Evolutionary conservation across 2,888 invertebrate genomes (phyloP), one percentile per base, ranked within the genome.

Genomic region (Synanthedon myopaeformis): DNA sequence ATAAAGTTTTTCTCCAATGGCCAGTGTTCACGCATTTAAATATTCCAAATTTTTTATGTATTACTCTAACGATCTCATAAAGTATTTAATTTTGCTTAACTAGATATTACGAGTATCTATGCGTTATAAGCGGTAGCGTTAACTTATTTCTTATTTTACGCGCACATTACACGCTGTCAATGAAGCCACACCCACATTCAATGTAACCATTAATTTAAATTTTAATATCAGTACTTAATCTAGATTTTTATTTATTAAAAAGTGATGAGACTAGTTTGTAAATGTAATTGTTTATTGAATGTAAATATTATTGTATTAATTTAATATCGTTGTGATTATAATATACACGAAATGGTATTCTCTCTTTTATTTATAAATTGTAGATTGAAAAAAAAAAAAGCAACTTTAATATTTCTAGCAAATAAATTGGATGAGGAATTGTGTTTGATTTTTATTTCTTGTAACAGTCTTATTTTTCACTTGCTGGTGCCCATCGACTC

Each of bases 281-380:
- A 72, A 79, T 81, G 80, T 63, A 72, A 79, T 80, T 63, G 61
- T 74, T 74, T 78, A 79, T 79, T 80, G 76, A 79, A 74, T 82
- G 81, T 82, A 79, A 76, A 82, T 80, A 82, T 62, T 70, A 63
- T 70, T 63, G 57, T 58, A 58, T 68, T 72, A 69, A 66, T 73
- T 62, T 72, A 75, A 76, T 61, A 69, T 76, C 71, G 80, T 81
- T 80, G 82, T 83, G 83, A 83, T 83, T 71, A 73, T 82, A 82
- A 77, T 35, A 35, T 35, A 35, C 35, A 35, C 10, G 69, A 67
- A 70, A 68, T 67, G 67, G 56, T 55, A 59, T 56, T 58, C 53
- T 62, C 53, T 61, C 58, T 54, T 61, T 63, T 70, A 72, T 70
- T 73, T 70, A 69, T 71, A 70, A n/a, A 76, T 72, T 55, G 57